Percentiles rank a stretch among this genome's conserved stretches.
phyloP scores from a whole-genome alignment of 2,888 invertebrate genomes.

The Scaeva pyrastri region DNA sequence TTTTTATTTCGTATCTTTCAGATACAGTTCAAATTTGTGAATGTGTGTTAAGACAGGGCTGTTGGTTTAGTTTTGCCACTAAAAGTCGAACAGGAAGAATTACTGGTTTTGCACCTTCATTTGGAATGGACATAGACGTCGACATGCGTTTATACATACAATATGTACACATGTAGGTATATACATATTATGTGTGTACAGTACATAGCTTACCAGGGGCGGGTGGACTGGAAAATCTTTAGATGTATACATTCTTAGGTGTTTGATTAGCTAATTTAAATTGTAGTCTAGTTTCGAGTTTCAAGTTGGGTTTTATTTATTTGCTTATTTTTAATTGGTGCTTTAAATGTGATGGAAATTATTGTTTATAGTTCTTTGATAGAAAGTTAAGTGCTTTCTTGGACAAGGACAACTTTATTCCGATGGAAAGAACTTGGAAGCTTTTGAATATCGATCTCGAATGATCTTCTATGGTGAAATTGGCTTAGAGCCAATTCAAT shows the following conservation, averaged over 20 bases:
- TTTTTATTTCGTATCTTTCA: conserved; percentile 4
- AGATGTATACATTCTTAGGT: conserved; percentile 4
- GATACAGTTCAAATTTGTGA: conserved; percentile 18
- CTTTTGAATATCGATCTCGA: no score
- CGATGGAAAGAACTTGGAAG: no score
- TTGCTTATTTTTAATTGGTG: neutral
- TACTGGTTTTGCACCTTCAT: conserved; percentile 53
- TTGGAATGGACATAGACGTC: no score
- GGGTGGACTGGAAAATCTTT: conserved; percentile 26
- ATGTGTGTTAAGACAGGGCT: conserved; percentile 41
- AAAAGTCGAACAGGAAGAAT: conserved; percentile 66
- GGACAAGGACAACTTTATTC: no score
- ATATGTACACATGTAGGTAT: no score
- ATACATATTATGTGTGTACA: neutral
- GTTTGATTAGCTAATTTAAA: conserved; percentile 15
- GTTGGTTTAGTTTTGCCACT: conserved; percentile 37
- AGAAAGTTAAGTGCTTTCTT: no score
- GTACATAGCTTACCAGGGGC: conserved; percentile 48
- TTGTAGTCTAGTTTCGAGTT: conserved; percentile 7
- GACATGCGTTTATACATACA: no score
- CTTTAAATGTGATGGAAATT: no score
- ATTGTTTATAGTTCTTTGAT: no score
- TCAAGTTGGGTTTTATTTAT: neutral
- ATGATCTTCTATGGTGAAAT: no score
- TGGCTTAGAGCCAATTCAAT: no score